Percentiles rank a stretch among this genome's conserved stretches.
Evolutionary conservation across 2,888 invertebrate species (phyloP).

Genomic region (Thereva unica): DNA sequence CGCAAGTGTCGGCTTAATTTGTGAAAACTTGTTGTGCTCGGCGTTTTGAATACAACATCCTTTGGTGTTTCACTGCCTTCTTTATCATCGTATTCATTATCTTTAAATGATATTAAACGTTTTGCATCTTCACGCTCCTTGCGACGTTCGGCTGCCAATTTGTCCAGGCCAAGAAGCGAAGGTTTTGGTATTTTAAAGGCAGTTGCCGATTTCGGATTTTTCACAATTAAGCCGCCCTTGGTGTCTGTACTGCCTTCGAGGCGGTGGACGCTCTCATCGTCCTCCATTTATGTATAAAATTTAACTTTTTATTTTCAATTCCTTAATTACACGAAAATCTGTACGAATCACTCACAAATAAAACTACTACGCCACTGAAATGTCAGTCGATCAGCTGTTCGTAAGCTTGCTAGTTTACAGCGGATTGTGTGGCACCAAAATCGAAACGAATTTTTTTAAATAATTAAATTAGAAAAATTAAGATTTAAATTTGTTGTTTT

Average conservation of each 20-base stretch:
- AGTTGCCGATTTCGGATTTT: conserved; percentile 62
- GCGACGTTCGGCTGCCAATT: conserved; percentile 77
- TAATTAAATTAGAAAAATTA: no score
- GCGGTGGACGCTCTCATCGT: conserved; percentile 63
- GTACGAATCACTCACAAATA: no score
- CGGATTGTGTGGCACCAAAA: no score
- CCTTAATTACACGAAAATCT: no score
- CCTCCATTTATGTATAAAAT: conserved; percentile 43
- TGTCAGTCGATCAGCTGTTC: no score
- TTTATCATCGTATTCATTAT: conserved; percentile 58
- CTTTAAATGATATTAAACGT: conserved; percentile 69
- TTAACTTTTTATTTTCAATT: not conserved
- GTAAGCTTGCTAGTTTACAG: no score
- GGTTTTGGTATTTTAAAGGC: conserved; percentile 75
- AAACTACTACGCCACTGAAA: no score
- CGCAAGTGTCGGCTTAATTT: conserved; percentile 70
- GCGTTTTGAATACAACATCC: conserved; percentile 55
- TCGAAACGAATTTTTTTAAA: no score
- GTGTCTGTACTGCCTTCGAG: conserved; percentile 69
- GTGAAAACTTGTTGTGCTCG: conserved; percentile 52
- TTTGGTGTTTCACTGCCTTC: conserved; percentile 46
- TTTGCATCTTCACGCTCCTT: conserved; percentile 65
- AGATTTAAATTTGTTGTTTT: no score
- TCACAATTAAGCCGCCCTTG: conserved; percentile 72
- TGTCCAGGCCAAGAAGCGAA: conserved; percentile 82